Evolutionary conservation across 1,140 invertebrate genomes (phyloP), one percentile per base, ranked within the genome.

Genomic region (Drosophila varians): DNA sequence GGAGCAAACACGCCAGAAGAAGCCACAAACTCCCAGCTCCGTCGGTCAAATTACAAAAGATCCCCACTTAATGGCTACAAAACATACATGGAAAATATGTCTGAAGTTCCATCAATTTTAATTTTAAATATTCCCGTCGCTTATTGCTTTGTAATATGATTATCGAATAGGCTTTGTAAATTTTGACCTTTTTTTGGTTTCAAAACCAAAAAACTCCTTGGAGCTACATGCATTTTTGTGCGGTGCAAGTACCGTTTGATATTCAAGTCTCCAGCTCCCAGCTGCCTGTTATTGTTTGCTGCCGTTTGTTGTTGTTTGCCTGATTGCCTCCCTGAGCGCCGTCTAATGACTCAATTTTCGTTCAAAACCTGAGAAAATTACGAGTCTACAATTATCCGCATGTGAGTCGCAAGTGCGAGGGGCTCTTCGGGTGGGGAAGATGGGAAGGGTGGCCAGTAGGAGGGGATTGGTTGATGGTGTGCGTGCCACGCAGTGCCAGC

Each of bases 311-410:
- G 40, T 16, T 66, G 51, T 48, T 80, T 73, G 46, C 54, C 64
- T 70, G 69, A 70, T 76, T 76, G 73, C 38, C 55, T 51, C 70
- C 51, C 53, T 28, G 36, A 46, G 36, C 61, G 62, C 60, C 72
- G 60, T 40, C 79, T 84, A 84, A 84, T 84, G 79, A 84, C 80
- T 84, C 79, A 84, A 84, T 84, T 84, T 84, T 82, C 61, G 42
- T 61, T 57, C 28, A 66, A 74, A 58, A 46, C 48, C 60, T 43
- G 70, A 83, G 79, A 74, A 70, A 83, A 83, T 83, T 83, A 77
- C 66, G 42, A 53, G 38, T 66, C 77, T 70, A 74, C 74, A 83
- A 78, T 84, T 78, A 84, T 71, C 70, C 25, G 45, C 72, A 74
- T 83, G 74, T 62, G 77, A 79, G 45, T 72, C 64, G 65, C 18